A percentile compares a stretch with the other conserved stretches of the same genome.
These are phyloP conservation scores for Scotopteryx bipunctaria DNA, from an alignment of 2,888 invertebrate genomes.

Conservation along the genomic window DNA sequence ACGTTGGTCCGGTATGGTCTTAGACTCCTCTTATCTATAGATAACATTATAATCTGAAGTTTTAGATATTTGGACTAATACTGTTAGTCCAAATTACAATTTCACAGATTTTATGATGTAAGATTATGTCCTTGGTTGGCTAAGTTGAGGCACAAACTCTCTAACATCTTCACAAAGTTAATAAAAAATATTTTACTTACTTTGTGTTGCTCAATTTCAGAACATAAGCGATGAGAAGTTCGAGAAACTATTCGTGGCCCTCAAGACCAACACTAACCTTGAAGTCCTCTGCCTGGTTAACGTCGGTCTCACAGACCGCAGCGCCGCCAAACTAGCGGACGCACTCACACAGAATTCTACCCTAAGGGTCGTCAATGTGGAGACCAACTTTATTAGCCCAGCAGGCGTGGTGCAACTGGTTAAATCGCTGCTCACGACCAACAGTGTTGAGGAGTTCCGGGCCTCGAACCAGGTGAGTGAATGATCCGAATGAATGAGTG, in stretches of 20 bases:
- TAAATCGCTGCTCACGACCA: conserved; percentile 92
- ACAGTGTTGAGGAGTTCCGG: conserved; percentile 96
- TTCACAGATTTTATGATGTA: too few relatives aligned
- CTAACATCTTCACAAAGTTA: too few relatives aligned
- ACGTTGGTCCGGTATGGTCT: too few relatives aligned
- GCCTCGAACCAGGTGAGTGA: conserved; percentile 89
- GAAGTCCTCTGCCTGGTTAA: conserved; percentile 96
- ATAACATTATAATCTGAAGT: too few relatives aligned
- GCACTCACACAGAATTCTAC: conserved; percentile 91
- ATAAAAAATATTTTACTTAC: too few relatives aligned
- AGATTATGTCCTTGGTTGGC: too few relatives aligned
- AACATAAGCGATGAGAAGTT: conserved; percentile 98
- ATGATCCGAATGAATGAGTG: too few relatives aligned
- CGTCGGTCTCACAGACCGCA: conserved; percentile 95
- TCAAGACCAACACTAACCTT: conserved; percentile 95
- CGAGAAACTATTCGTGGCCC: conserved; percentile 92
- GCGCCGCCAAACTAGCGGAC: conserved; percentile 91
- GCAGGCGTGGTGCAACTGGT: conserved; percentile 93
- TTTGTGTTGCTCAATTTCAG: conserved; percentile 79
- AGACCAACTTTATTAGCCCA: conserved; percentile 98
- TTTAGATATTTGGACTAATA: too few relatives aligned
- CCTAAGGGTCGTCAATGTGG: conserved; percentile 93
- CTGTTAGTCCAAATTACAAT: too few relatives aligned
- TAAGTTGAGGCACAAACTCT: too few relatives aligned
- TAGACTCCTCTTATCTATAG: too few relatives aligned